Conservation (phyloP, 2,113 vertebrate genomes). For the Python bivittatus region DNA sequence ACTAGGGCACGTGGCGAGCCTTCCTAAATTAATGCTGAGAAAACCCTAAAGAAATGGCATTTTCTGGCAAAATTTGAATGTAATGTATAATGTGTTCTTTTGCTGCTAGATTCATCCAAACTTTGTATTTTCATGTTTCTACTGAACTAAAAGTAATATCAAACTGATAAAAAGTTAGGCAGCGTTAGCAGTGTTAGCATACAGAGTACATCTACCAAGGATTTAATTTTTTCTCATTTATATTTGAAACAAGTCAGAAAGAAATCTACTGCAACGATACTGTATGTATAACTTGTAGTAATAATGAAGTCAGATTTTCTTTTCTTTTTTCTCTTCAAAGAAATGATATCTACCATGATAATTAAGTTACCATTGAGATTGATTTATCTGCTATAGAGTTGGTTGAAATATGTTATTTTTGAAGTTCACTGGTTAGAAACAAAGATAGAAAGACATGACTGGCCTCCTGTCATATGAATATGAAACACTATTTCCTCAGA, state of each 20-base stretch:
- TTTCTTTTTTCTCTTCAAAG: constrained; percentile 29
- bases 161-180: too few species aligned
- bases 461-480: not conserved
- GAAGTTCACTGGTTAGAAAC: not conserved
- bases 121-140: not conserved
- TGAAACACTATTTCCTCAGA: not conserved
- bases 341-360: constrained; percentile 30
- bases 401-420: not conserved
- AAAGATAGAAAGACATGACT: not conserved
- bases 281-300: not conserved
- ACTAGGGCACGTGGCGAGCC: not conserved
- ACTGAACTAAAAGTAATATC: not conserved
- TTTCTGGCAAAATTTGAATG: not conserved
- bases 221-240: constrained; percentile 11
- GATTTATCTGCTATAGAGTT: not conserved
- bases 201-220: not conserved
- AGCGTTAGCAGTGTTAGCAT: too few species aligned
- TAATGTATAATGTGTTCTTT: not conserved
- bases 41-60: not conserved
- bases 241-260: not conserved
- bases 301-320: not conserved
- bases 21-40: not conserved
- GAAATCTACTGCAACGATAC: not conserved
- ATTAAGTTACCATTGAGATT: constrained; percentile 8
- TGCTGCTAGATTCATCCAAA: not conserved